Base-by-base conservation (phyloP, 2,888 invertebrate genomes). In the Clanis bilineata region DNA sequence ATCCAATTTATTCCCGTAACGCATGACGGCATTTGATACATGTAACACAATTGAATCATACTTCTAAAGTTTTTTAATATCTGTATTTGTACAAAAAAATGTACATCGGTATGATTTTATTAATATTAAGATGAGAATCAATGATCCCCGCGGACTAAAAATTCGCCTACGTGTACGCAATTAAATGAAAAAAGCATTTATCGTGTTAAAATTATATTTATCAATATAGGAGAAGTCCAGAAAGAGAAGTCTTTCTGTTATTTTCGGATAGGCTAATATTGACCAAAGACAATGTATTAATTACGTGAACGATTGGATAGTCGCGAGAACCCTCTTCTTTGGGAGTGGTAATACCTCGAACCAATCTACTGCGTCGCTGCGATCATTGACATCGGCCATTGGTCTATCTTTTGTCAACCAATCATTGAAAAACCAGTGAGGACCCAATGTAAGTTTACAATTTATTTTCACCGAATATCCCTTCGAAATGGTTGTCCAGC, bases 401-500 rank as follows among this genome's bases (percentile, higher is more conserved):
- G 95, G 95, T 95, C 95, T 95, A 95, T 94, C 94, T 93, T 95
- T 95, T 94, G 95, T 94, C 95, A 95, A 95, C 96, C 97, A 96
- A 97, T 96, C 96, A 96, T 95, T 93, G 95, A 94, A 94, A 96
- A 95, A 95, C 95, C 95, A 94, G 94, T 87, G 85, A 91, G 86
- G 82, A 86, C 79, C 83, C 86, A 87, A 88, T 90, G 92, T 92
- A 92, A 92, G 91, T 92, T 85, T 82, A 80, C 85, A 85, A 84
- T 83, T 83, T 77, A 80, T 79, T 81, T 87, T 86, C 83, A 74
- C 74, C 78, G 77, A 88, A 79, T 83, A 83, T 80, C 80, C 71
- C 71, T 70, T 77, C 68, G 71, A 61, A 74, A 83, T 80, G 80
- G 74, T 69, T 71, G 74, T 73, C 66, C 73, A 74, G 78, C 72